Conservation (phyloP, 2,888 invertebrate species). For the Synergus umbraculus region DNA sequence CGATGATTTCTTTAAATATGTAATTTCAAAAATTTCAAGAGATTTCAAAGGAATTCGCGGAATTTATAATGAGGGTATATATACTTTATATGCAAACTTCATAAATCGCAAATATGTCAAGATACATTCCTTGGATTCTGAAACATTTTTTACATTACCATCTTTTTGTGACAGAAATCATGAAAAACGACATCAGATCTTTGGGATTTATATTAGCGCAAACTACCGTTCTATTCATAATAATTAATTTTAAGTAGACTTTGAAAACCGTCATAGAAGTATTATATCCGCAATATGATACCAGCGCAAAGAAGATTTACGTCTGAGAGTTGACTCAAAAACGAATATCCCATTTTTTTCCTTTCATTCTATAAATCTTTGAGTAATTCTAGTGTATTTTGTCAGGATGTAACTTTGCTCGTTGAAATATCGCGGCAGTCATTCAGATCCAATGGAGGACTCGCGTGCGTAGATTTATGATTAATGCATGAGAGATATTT, state of each 20-base stretch:
- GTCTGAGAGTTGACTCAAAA: background rate
- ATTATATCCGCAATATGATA: background rate
- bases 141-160: background rate
- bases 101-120: no score
- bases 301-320: background rate
- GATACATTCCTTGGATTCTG: no score
- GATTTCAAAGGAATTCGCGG: no score
- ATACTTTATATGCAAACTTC: no score
- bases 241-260: background rate
- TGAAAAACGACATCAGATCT: background rate
- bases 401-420: background rate
- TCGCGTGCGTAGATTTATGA: constrained; percentile 59
- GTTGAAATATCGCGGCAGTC: constrained; percentile 12
- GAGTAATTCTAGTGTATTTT: constrained; percentile 13
- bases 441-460: constrained; percentile 18
- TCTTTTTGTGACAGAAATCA: background rate
- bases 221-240: background rate
- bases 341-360: background rate
- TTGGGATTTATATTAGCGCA: no score
- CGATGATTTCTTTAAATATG: no score
- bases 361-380: background rate
- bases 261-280: background rate
- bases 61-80: no score
- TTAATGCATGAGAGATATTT: constrained; percentile 74
- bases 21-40: no score